Evolutionary conservation across 2,113 vertebrate species (phyloP).

Genomic region (Lasiurus cinereus): DNA sequence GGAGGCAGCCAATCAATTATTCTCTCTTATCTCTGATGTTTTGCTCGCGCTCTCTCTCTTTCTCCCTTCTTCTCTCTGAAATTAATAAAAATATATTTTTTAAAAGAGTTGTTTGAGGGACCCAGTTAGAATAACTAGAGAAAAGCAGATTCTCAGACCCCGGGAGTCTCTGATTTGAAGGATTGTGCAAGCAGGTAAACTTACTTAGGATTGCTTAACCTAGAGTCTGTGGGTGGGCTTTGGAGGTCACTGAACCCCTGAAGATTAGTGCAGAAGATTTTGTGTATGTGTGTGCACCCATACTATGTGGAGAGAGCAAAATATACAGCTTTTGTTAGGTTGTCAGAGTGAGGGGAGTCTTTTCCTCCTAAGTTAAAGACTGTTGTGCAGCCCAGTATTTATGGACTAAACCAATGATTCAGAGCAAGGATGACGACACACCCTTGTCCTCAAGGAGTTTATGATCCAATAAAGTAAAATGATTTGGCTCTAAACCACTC

Average conservation of each 20-base stretch:
- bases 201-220: not conserved
- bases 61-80: no score
- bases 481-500: not conserved
- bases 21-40: no score
- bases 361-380: not conserved
- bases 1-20: no score
- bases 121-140: not conserved
- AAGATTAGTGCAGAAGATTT: not conserved
- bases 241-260: not conserved
- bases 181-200: not conserved
- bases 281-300: not conserved
- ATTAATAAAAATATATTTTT: no score
- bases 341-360: not conserved
- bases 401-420: not conserved
- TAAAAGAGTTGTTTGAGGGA: not conserved
- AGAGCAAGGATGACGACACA: not conserved
- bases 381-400: not conserved
- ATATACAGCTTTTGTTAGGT: not conserved
- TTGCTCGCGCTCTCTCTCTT: no score
- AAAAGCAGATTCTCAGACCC: not conserved
- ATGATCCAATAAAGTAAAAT: not conserved
- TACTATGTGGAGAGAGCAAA: not conserved
- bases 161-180: not conserved
- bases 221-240: not conserved
- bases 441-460: constrained; percentile 16